Evolutionary conservation across 23 tunicate genomes (phyloP), one percentile per base, ranked within the genome.

Genomic region (Clavelina lepadiformis): DNA sequence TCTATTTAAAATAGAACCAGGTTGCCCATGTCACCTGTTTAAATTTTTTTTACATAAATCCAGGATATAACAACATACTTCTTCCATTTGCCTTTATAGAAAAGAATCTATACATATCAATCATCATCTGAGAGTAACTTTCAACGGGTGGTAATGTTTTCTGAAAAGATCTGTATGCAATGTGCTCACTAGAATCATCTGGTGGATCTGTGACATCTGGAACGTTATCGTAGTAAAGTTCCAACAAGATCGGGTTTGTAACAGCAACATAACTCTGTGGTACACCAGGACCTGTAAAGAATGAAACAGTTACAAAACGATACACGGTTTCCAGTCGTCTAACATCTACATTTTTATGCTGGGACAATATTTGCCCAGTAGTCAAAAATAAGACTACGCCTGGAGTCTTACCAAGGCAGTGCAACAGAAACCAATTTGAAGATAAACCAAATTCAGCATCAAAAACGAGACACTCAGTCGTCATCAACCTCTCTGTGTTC

Each of bases 341-440:
- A n/a, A n/a, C n/a, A n/a, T n/a, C n/a, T n/a, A n/a, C n/a, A n/a
- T n/a, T n/a, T n/a, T n/a, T n/a, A n/a, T n/a, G n/a, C n/a, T n/a
- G n/a, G n/a, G n/a, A n/a, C n/a, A n/a, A n/a, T n/a, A n/a, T n/a
- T n/a, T n/a, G n/a, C n/a, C n/a, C n/a, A n/a, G n/a, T n/a, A n/a
- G n/a, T n/a, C n/a, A n/a, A n/a, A n/a, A n/a, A n/a, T n/a, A n/a
- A n/a, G 15, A 41, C 49, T 8, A 41, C 49, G 15, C 15, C 13
- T 15, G 15, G 15, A 15, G 13, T 8, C 74, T 33, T 18, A 79
- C 88, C 88, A 45, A 81, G 56, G 46, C 88, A 81, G 5, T 64
- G 61, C 36, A 81, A 35, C 29, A 81, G 73, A 28, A 81, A 63
- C 79, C 79, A 81, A 30, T 72, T 49, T 24, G 79, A 31, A 0